These are phyloP conservation scores for Adrianichthys oophorus DNA, from an alignment of 2,797 vertebrate species.

Conservation along the genomic window DNA sequence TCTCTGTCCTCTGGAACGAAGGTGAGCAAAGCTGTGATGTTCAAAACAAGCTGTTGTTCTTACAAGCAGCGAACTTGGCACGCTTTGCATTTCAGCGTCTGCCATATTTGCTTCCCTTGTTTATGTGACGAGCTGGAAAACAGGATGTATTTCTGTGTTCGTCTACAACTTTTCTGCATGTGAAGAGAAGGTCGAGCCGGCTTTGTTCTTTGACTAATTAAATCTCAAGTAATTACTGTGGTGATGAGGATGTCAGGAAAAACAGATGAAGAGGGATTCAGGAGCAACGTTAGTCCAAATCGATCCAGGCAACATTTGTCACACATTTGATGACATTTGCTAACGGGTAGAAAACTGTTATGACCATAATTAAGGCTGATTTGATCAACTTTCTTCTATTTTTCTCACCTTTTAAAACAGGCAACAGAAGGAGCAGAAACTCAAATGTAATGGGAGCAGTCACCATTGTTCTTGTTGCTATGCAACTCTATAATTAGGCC, in stretches of 20 bases:
- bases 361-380: slow-evolving; percentile 24
- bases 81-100: background rate
- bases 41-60: background rate
- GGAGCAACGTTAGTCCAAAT: slow-evolving; percentile 17
- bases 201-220: slow-evolving; percentile 69
- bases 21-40: slow-evolving; percentile 17
- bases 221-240: slow-evolving; percentile 60
- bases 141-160: slow-evolving; percentile 11
- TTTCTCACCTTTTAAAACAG: slow-evolving; percentile 12
- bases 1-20: slow-evolving; percentile 7
- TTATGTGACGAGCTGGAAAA: slow-evolving; percentile 5
- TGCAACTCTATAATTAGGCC: slow-evolving; percentile 57
- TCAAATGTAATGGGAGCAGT: slow-evolving; percentile 38
- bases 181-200: slow-evolving; percentile 52
- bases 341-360: slow-evolving; percentile 8
- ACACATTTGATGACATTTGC: slow-evolving; percentile 19
- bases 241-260: slow-evolving; percentile 41
- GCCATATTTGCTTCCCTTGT: background rate
- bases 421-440: slow-evolving; percentile 22
- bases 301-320: slow-evolving; percentile 27
- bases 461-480: slow-evolving; percentile 64
- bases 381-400: slow-evolving; percentile 17
- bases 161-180: slow-evolving; percentile 32
- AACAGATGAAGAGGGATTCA: slow-evolving; percentile 27
- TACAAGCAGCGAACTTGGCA: background rate